Evolutionary conservation across 2,797 vertebrate species (phyloP).

Genomic region (Odontamblyopus lacepedii): DNA sequence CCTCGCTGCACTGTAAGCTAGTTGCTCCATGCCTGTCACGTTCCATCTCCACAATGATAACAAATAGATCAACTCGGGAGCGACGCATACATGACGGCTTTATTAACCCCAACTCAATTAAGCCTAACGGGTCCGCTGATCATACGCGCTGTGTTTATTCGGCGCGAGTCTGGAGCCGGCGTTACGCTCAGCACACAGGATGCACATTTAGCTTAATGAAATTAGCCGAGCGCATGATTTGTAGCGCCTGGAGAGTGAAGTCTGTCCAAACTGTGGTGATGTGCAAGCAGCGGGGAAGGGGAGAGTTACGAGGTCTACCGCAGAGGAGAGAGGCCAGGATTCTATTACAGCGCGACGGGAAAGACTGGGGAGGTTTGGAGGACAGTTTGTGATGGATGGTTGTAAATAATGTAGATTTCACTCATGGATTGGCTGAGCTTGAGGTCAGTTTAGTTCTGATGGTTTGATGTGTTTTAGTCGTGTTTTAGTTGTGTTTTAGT

Average conservation of each 20-base stretch:
- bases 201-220: constrained; percentile 71
- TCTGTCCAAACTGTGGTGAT: constrained; percentile 44
- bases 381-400: too few relatives aligned
- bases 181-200: constrained; percentile 52
- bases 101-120: constrained; percentile 78
- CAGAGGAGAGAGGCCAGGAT: background rate
- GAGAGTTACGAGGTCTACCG: constrained; percentile 24
- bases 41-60: constrained; percentile 67
- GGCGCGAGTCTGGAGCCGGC: constrained; percentile 44
- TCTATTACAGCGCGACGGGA: background rate
- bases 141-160: constrained; percentile 63
- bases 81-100: constrained; percentile 62
- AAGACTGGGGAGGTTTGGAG: background rate
- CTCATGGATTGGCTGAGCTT: too few relatives aligned
- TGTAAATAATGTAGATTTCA: too few relatives aligned
- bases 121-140: constrained; percentile 66
- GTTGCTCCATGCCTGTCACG: constrained; percentile 56
- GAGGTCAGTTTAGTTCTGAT: too few relatives aligned
- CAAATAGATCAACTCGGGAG: constrained; percentile 68
- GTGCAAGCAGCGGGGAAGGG: constrained; percentile 33
- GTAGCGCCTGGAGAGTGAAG: constrained; percentile 45
- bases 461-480: too few relatives aligned
- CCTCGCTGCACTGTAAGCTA: background rate
- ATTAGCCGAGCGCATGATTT: constrained; percentile 63
- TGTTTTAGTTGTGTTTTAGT: too few relatives aligned